Conservation (phyloP, 2,888 invertebrate genomes). For the Crocallis elinguaria region DNA sequence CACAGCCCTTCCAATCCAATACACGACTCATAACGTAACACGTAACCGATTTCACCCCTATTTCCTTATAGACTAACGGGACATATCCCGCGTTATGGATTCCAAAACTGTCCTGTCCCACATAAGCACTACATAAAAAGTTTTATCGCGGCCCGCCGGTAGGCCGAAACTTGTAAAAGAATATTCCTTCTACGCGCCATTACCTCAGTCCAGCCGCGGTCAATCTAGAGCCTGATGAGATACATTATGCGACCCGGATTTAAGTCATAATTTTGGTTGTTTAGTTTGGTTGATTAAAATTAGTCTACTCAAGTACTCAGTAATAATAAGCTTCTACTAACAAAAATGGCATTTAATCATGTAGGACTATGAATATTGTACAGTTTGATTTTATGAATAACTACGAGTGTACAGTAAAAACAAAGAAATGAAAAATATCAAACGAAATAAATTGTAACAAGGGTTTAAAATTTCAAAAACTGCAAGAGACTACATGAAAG, state of each 20-base stretch:
- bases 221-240: not conserved
- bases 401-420: too few species aligned
- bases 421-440: too few species aligned
- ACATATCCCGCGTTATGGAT: constrained; percentile 55
- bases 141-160: constrained; percentile 74
- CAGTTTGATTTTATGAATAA: too few species aligned
- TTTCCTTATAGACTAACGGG: constrained; percentile 32
- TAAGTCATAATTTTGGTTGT: not conserved
- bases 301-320: not conserved
- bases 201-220: constrained; percentile 50
- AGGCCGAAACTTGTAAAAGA: constrained; percentile 69
- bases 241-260: not conserved
- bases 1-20: constrained; percentile 14
- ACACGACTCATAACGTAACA: constrained; percentile 16
- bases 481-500: too few species aligned
- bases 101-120: constrained; percentile 65
- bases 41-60: constrained; percentile 33
- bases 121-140: constrained; percentile 79
- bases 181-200: constrained; percentile 73
- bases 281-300: not conserved
- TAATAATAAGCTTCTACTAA: too few species aligned
- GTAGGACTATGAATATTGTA: too few species aligned
- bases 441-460: too few species aligned
- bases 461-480: too few species aligned
- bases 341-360: too few species aligned